Evolutionary conservation across 1,140 invertebrate species (phyloP).

Genomic region (Megalonaias nervosa): DNA sequence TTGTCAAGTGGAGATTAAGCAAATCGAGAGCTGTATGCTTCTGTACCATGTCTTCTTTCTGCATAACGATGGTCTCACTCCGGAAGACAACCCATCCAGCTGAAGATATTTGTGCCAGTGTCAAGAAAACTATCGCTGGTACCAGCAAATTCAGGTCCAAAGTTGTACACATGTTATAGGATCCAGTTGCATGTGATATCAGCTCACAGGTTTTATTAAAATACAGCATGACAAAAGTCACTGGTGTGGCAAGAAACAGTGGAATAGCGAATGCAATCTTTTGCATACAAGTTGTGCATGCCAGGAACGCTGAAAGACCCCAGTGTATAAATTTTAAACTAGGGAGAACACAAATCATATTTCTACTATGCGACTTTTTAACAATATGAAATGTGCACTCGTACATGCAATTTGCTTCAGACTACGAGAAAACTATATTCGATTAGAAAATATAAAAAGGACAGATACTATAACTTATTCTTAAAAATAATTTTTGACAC

Average conservation of each 20-base stretch:
- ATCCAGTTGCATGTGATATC: not conserved
- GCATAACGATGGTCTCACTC: constrained; percentile 18
- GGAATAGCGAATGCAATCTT: constrained; percentile 39
- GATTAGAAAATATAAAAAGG: no score
- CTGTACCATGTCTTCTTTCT: constrained; percentile 14
- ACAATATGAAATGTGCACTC: constrained; percentile 1
- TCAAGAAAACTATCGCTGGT: not conserved
- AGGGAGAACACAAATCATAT: not conserved
- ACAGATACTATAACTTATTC: no score
- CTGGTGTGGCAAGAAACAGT: constrained; percentile 28
- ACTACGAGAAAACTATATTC: no score
- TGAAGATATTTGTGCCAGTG: constrained; percentile 1
- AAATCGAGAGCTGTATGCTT: no score
- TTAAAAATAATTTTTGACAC: no score
- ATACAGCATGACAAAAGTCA: constrained; percentile 19
- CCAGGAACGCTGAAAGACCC: constrained; percentile 43
- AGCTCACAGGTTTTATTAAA: constrained; percentile 19
- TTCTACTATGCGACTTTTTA: not conserved
- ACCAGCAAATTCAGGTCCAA: constrained; percentile 1
- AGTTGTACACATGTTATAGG: not conserved
- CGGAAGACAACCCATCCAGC: constrained; percentile 4
- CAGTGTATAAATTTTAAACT: constrained; percentile 12
- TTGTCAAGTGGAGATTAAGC: no score
- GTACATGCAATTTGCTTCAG: constrained; percentile 2
- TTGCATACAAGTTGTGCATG: constrained; percentile 42